Conservation (phyloP, 2,113 vertebrate species). For the Poecilia latipinna region DNA sequence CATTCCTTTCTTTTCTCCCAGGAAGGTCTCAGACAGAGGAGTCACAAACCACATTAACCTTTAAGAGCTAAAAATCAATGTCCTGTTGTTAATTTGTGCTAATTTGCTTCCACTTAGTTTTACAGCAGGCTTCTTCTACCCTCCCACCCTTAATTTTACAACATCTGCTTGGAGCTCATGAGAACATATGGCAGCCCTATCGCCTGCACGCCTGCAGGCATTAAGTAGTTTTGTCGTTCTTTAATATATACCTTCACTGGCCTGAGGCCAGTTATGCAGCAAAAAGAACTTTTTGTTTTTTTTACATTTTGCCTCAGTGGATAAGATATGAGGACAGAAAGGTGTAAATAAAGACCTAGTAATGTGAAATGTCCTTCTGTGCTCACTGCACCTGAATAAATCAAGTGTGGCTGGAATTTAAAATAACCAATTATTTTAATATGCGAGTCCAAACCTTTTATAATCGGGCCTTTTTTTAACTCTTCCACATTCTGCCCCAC, state of each 20-base stretch:
- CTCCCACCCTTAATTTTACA: constrained; percentile 22
- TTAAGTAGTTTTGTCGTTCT: constrained; percentile 14
- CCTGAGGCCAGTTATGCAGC: neutral
- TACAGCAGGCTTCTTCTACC: constrained; percentile 38
- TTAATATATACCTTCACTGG: neutral
- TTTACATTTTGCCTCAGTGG: neutral
- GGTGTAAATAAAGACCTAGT: neutral
- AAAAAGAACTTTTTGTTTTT: neutral
- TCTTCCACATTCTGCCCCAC: too few relatives aligned
- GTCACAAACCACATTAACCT: constrained; percentile 82
- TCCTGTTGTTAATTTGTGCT: constrained; percentile 84
- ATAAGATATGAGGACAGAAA: neutral
- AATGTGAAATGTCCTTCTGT: neutral
- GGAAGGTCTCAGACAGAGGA: constrained; percentile 50
- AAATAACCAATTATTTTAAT: neutral
- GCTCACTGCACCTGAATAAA: neutral
- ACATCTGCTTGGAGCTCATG: constrained; percentile 30
- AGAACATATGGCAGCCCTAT: constrained; percentile 34
- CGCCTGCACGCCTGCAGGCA: constrained; percentile 21
- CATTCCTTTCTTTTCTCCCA: constrained; percentile 14
- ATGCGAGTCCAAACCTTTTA: neutral
- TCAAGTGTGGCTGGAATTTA: neutral
- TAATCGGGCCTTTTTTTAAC: too few relatives aligned
- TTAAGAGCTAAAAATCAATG: constrained; percentile 85
- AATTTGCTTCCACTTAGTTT: constrained; percentile 84